A percentile compares a stretch with the other conserved stretches of the same genome.
These are phyloP conservation scores for Catonia carolina DNA, from an alignment of 2,888 invertebrate genomes.

Conservation along the genomic window DNA sequence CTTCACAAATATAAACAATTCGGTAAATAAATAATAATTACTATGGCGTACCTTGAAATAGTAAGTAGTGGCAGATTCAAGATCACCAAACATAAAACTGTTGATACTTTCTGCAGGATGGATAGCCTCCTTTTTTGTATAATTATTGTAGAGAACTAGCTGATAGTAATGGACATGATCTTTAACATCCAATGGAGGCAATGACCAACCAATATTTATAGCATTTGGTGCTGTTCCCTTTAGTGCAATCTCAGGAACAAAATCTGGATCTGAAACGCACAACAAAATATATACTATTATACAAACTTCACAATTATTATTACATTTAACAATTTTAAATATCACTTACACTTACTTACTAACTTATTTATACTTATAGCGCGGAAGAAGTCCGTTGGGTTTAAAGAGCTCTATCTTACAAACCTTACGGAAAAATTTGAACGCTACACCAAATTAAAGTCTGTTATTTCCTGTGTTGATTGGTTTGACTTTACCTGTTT, in stretches of 20 bases:
- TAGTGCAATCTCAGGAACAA: constrained; percentile 69
- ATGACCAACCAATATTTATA: constrained; percentile 73
- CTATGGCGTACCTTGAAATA: constrained; percentile 65
- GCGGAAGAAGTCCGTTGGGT: too few species aligned
- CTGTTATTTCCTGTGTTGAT: too few species aligned
- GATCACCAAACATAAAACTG: constrained; percentile 68
- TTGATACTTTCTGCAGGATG: constrained; percentile 59
- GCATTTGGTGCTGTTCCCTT: constrained; percentile 64
- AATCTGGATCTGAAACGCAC: constrained; percentile 56
- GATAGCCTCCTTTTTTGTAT: constrained; percentile 47
- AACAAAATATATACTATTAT: not conserved
- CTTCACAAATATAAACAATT: too few species aligned
- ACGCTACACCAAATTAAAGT: too few species aligned
- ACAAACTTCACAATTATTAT: not conserved
- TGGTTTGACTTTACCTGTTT: too few species aligned
- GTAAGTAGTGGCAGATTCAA: constrained; percentile 73
- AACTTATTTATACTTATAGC: too few species aligned
- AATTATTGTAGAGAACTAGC: constrained; percentile 44
- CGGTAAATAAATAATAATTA: too few species aligned
- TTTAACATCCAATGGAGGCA: constrained; percentile 57
- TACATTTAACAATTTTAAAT: not conserved
- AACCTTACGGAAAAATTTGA: too few species aligned
- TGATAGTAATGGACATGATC: constrained; percentile 71
- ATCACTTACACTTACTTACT: too few species aligned
- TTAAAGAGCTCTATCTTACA: too few species aligned